Conservation (phyloP, 2,113 vertebrate species). For the Lontra canadensis region DNA sequence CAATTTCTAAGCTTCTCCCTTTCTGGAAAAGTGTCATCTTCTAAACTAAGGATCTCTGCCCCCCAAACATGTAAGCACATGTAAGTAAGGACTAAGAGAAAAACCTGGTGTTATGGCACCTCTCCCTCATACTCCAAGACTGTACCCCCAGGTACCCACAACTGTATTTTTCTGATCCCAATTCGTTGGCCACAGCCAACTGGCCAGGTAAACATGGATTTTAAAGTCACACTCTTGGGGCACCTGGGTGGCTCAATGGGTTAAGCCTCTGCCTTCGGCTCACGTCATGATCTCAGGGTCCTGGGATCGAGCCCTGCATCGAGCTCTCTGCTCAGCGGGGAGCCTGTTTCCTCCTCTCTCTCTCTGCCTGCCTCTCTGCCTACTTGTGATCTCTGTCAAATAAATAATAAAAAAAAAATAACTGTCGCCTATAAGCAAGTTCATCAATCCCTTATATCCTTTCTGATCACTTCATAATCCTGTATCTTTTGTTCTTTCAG, state of each 20-base stretch:
- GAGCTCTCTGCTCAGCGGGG: too few species aligned
- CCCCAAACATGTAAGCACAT: neutral
- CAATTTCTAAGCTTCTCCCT: neutral
- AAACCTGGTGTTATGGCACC: neutral
- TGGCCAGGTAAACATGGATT: neutral
- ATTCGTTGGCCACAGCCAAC: neutral
- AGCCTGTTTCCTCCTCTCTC: too few species aligned
- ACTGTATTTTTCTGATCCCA: neutral
- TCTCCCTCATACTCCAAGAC: neutral
- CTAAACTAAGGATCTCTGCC: neutral
- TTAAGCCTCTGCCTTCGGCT: too few species aligned
- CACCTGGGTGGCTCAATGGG: too few species aligned
- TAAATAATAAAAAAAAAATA: neutral
- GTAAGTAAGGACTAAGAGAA: neutral
- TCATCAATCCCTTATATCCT: neutral
- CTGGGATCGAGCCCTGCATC: too few species aligned
- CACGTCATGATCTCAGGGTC: too few species aligned
- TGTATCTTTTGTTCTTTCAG: neutral
- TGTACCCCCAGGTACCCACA: neutral
- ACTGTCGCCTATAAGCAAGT: neutral
- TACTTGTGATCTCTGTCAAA: too few species aligned
- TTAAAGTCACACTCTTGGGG: neutral
- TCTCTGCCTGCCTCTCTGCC: too few species aligned
- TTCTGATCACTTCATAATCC: neutral
- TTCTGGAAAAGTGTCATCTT: neutral